Base-by-base conservation (phyloP, 2,888 invertebrate species). In the Timema cristinae region DNA sequence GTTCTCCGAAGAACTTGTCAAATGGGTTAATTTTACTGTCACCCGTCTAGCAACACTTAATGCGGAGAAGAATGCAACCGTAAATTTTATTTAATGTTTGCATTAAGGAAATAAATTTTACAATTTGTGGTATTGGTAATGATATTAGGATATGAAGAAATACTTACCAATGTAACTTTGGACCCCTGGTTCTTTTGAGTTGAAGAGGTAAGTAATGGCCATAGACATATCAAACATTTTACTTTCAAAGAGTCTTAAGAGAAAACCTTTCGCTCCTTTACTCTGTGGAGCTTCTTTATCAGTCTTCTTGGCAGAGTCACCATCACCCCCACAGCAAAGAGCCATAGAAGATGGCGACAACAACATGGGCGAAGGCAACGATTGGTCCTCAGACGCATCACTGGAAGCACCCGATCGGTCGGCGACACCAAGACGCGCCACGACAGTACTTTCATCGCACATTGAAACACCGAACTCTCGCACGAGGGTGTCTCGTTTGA, bases 191-290 rank as follows among this genome's bases (percentile, higher is more conserved):
- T 99, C 98, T 84, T 98, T 98, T 59, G 98, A 97, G 82, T 97
- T 97, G 83, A 97, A 98, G 73, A 99, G 86, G 85, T 99, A 99
- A 81, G 95, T 95, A 81, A 99, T 94, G 76, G 98, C 98, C 89
- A 98, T 97, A 77, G 96, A 94, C 89, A 98, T 97, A 83, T 98
- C 97, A 84, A 99, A 97, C 79, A 97, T 89, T 84, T 95, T 96
- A 79, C 98, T 97, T 85, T 99, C 97, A 82, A 99, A 96, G 79
- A 99, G 88, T 79, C 99, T 86, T 77, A 97, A 86, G 74, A 95
- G 85, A 83, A 90, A 89, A 79, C 90, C 90, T 81, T 90, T 90
- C 72, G 83, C 82, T 32, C 74, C 75, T 66, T 72, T 74, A 63
- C 70, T 71, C 67, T 73, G 73, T 7, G 63, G 50, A 50, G 68